Percentiles rank a stretch among this genome's conserved stretches.
These are phyloP conservation scores for Sander vitreus DNA, from an alignment of 2,113 vertebrate genomes.

Conservation along the genomic window DNA sequence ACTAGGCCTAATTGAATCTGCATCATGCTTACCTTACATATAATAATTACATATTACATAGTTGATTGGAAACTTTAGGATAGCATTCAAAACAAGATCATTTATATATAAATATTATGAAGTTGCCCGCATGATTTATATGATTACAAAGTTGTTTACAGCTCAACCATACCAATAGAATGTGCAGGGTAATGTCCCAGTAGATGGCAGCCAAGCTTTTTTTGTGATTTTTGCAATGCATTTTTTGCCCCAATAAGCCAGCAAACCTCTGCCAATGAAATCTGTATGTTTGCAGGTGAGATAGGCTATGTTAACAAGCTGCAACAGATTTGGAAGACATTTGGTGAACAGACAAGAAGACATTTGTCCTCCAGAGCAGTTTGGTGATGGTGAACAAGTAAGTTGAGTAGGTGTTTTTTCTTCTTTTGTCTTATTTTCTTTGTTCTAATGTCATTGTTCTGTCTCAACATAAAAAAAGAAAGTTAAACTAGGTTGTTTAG, in stretches of 20 bases:
- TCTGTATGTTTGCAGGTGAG: not conserved
- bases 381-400: conserved; percentile 66
- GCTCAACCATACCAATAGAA: not conserved
- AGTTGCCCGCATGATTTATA: not conserved
- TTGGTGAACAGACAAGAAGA: not conserved
- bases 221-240: not conserved
- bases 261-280: not conserved
- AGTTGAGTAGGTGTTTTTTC: not conserved
- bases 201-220: conserved; percentile 52
- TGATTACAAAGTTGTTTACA: not conserved
- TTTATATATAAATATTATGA: not conserved
- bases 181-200: not conserved
- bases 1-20: not conserved
- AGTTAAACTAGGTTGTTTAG: not conserved
- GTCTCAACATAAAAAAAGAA: not conserved
- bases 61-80: not conserved
- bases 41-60: too few species aligned
- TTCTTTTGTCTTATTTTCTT: not conserved
- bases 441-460: not conserved
- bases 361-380: conserved; percentile 30
- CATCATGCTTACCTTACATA: not conserved
- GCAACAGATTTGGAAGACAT: not conserved
- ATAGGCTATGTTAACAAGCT: not conserved
- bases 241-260: not conserved
- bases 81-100: not conserved